These are phyloP conservation scores for Popillia japonica DNA, from an alignment of 1,140 invertebrate species.

Conservation along the genomic window DNA sequence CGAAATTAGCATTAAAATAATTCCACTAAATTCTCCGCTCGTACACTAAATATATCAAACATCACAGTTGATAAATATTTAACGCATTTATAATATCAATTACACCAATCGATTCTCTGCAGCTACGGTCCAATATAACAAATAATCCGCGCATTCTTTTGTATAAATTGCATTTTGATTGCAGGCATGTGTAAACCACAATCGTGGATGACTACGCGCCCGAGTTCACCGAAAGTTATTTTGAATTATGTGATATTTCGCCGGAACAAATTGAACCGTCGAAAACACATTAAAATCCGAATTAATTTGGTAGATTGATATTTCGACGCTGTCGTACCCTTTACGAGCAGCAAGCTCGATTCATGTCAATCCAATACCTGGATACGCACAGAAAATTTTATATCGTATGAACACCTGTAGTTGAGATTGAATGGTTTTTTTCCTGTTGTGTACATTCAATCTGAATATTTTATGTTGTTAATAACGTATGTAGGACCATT, in stretches of 20 bases:
- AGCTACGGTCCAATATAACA: no score
- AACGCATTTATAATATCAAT: no score
- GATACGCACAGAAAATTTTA: background rate
- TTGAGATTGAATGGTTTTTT: background rate
- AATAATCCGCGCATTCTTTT: no score
- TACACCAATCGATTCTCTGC: no score
- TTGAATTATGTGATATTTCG: slow-evolving; percentile 18
- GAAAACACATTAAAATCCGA: slow-evolving; percentile 30
- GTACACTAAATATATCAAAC: no score
- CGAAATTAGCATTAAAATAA: no score
- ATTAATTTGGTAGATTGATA: slow-evolving; percentile 28
- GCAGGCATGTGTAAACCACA: background rate
- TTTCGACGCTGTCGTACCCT: slow-evolving; percentile 10
- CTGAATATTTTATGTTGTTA: no score
- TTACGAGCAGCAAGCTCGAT: slow-evolving; percentile 3
- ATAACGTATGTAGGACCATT: no score
- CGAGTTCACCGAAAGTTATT: background rate
- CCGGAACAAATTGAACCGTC: slow-evolving; percentile 17
- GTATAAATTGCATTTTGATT: background rate
- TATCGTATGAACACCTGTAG: background rate
- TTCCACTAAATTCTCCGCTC: no score
- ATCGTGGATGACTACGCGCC: background rate
- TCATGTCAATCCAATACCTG: background rate
- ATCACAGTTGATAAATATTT: no score
- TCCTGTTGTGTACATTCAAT: background rate